Evolutionary conservation across 2,113 vertebrate genomes (phyloP), one percentile per base, ranked within the genome.

Genomic region (Trachemys scripta): DNA sequence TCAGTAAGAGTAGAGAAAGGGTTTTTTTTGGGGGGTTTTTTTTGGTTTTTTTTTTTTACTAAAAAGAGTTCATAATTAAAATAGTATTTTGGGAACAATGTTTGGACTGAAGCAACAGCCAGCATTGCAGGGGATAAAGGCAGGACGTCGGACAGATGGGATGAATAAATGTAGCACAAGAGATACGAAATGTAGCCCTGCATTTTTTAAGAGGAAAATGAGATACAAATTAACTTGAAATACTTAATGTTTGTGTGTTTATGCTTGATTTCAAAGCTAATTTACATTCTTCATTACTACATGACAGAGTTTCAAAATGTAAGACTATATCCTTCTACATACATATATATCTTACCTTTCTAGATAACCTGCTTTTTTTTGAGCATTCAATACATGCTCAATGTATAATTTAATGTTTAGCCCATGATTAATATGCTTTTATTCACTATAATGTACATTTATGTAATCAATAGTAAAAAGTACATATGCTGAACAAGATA

Each of bases 31-130:
- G 42, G n/a, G n/a, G n/a, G n/a, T n/a, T n/a, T 38, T 42, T 42
- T 42, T 42, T 42, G 42, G 4, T 45, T 56, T 6, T 50, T 10
- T 8, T 81, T 69, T 8, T 53, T 11, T 6, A 75, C 49, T 82
- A 82, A 8, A 22, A 92, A 17, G 2, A 50, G 85, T 80, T 65
- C 53, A 62, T n/a, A 93, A 82, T 19, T 89, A 12, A 90, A 90
- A 49, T 79, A 57, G 47, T 57, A 54, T 13, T 2, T 65, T 86
- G 5, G 49, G 53, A 93, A 82, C 11, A 94, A 29, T 75, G 31
- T 45, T 8, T 38, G 27, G 38, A 84, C 93, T 91, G 88, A 80
- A 83, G 25, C 10, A 3, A 19, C 4, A 82, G 79, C 80, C 47
- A 47, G 42, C 78, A 79, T 12, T 84, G 12, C 45, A 50, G 27